Conservation (phyloP, 2,888 invertebrate genomes). For the Netelia fuscicornis region DNA sequence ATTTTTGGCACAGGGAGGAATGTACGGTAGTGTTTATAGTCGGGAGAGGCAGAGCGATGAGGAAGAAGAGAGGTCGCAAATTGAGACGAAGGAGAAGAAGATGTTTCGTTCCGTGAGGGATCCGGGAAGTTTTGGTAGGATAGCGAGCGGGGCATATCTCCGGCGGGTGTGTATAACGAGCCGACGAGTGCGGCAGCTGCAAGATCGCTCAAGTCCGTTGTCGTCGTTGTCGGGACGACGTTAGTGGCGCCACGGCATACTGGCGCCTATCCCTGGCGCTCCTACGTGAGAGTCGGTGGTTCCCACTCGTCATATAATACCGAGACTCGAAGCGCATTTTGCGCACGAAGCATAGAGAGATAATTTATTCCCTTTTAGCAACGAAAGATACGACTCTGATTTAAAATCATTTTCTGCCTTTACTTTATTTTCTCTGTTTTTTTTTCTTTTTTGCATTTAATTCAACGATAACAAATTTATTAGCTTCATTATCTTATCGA, state of each 20-base stretch:
- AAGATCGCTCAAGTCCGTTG: slow-evolving; percentile 65
- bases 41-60: slow-evolving; percentile 42
- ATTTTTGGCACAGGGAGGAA: slow-evolving; percentile 68
- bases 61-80: slow-evolving; percentile 69
- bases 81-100: slow-evolving; percentile 12
- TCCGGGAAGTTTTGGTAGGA: slow-evolving; percentile 9
- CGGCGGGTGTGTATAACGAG: slow-evolving; percentile 33
- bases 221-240: slow-evolving; percentile 52
- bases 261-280: slow-evolving; percentile 65
- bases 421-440: not conserved
- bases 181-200: slow-evolving; percentile 63
- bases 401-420: not conserved
- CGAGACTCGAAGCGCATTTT: slow-evolving; percentile 40
- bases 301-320: slow-evolving; percentile 54
- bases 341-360: not conserved
- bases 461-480: not conserved
- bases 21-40: slow-evolving; percentile 65
- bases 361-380: not conserved
- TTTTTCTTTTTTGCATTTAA: not conserved
- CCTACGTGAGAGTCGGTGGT: slow-evolving; percentile 51
- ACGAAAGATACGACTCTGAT: not conserved
- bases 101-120: slow-evolving; percentile 27
- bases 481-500: not conserved
- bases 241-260: slow-evolving; percentile 57
- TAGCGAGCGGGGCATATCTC: slow-evolving; percentile 40